Base-by-base conservation (phyloP, 2,113 vertebrate genomes). In the Phainopepla nitens region DNA sequence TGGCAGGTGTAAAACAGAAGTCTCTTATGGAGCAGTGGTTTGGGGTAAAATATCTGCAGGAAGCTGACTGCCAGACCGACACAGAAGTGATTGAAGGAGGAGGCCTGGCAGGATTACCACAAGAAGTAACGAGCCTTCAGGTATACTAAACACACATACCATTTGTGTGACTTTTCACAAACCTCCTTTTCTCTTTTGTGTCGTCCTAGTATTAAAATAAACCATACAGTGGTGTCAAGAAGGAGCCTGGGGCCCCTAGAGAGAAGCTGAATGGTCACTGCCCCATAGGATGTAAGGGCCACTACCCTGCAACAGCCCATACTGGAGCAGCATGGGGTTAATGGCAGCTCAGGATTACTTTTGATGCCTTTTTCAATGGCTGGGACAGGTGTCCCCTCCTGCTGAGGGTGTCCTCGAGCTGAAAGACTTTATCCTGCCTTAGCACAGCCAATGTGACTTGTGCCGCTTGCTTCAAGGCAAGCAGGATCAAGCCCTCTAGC, bases 1-100 rank as follows among this genome's bases (percentile, higher is more conserved):
- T 58, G 82, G 94, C 95, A 96, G 95, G 94, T 97, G 94, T 97
- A 94, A 95, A 95, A 96, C 91, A 96, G 96, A 95, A 96, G 87
- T 82, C 94, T 90, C 93, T 96, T 96, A 94, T 85, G 78, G 92
- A 94, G 85, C 88, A 51, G 93, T n/a, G 92, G 90, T 92, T 93
- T 93, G 53, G 73, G 54, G 79, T 89, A 58, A 44, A 92, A 62
- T 81, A 90, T 66, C 68, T 81, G 56, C 94, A 96, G 96, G 92
- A 97, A 96, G 64, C 82, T 35, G 85, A 82, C 92, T 86, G 95
- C 92, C 90, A 96, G 93, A 56, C 62, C 7, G 31, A 94, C 95
- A 97, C 90, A 82, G 92, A 66, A 88, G 69, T 28, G 90, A 94
- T 91, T 96, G 95, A 96, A 93, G 89, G 7, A 75, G 85, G 86